These are phyloP conservation scores for Isoperla grammatica DNA, from an alignment of 2,888 invertebrate genomes.

Conservation along the genomic window DNA sequence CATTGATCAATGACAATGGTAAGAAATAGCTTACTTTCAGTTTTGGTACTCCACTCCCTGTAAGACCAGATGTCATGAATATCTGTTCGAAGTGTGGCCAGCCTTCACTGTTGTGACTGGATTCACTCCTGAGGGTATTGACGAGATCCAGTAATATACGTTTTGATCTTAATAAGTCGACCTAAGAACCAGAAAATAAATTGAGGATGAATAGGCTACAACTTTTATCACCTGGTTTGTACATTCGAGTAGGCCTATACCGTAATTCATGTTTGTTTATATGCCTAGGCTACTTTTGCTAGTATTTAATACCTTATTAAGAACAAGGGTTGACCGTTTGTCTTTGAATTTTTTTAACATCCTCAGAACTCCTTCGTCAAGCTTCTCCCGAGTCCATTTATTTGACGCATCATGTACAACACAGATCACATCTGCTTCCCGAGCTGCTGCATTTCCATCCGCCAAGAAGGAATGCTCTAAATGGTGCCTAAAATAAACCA, in stretches of 20 bases:
- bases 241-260: no score
- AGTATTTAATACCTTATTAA: conserved; percentile 95
- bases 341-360: conserved; percentile 58
- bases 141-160: conserved; percentile 67
- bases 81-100: conserved; percentile 82
- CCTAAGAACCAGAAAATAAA: conserved; percentile 17
- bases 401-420: conserved; percentile 82
- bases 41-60: conserved; percentile 66
- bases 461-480: conserved; percentile 53
- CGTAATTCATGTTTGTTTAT: no score
- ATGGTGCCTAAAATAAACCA: conserved; percentile 45
- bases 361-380: conserved; percentile 65
- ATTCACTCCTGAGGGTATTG: conserved; percentile 52
- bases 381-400: conserved; percentile 56
- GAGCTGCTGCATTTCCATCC: conserved; percentile 55
- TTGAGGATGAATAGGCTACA: no score
- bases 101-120: conserved; percentile 40
- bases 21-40: conserved; percentile 58
- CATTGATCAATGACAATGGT: no score
- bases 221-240: no score
- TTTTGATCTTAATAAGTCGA: conserved; percentile 55
- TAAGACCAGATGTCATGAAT: conserved; percentile 86
- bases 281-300: no score
- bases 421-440: conserved; percentile 72
- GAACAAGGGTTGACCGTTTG: conserved; percentile 61